Evolutionary conservation across 35 echinoderm and acorn worm genomes (phyloP), one percentile per base, ranked within the genome.

Genomic region (Amphiura filiformis): DNA sequence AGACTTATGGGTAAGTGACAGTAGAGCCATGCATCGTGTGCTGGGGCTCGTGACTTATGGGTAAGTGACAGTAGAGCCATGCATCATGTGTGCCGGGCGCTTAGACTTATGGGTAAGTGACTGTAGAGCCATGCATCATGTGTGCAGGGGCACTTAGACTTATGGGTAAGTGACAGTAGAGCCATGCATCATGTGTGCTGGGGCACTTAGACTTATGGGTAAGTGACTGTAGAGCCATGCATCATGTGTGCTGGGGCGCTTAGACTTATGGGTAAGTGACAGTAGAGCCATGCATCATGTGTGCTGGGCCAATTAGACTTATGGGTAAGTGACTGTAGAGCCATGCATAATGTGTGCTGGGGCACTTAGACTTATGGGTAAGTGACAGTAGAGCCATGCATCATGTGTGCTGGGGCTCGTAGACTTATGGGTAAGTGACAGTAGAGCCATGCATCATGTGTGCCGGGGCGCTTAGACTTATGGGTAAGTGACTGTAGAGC

Each of bases 391-490:
- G 96, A 98, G 84, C 96, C 96, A 0, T 98, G 96, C 35, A 92
- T 98, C 57, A 98, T 98, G 96, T 98, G 96, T 87, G 86, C 96
- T 34, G 90, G 89, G 34, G 96, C 96, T 37, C 86, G 94, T 30
- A 65, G 92, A 14, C 37, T 91, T 0, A 65, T 98, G 44, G 92
- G 89, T 77, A 35, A 14, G 18, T 34, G n/a, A n/a, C n/a, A n/a
- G 96, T 98, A 18, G 96, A 98, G 84, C 96, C 96, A 0, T 98
- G 96, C 35, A 92, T 98, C 57, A 98, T 98, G 96, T 98, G 96
- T 87, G 86, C 96, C n/a, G 90, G 89, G 34, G 96, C 96, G 33
- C 86, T 98, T 30, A 65, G 92, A 14, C 37, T 91, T 0, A 65
- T 98, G 44, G 92, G 89, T 77, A 35, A 14, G 18, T 34, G n/a